These are phyloP conservation scores for Oreochromis tanganicae DNA, from an alignment of 2,113 vertebrate species.

Conservation along the genomic window DNA sequence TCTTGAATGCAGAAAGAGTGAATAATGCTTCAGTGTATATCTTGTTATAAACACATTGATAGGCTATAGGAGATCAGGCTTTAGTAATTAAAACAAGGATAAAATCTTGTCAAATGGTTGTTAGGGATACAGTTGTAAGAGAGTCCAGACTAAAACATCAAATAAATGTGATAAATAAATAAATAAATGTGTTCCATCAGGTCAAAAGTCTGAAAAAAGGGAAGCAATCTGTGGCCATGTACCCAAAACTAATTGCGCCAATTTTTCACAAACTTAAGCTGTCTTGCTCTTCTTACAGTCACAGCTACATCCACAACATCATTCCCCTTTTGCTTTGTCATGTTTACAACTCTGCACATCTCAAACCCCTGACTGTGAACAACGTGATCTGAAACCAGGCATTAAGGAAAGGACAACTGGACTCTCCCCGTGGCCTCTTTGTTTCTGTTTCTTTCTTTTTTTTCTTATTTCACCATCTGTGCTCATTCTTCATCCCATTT, in stretches of 20 bases:
- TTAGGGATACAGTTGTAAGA: background rate
- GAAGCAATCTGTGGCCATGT: background rate
- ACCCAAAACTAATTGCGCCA: background rate
- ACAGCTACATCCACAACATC: background rate
- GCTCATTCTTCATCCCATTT: background rate
- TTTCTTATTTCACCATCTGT: background rate
- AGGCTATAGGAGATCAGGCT: fast-evolving
- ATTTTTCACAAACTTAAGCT: background rate
- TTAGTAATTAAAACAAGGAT: background rate
- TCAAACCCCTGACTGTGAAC: background rate
- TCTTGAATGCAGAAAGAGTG: background rate
- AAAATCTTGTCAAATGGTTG: background rate
- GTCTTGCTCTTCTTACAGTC: background rate
- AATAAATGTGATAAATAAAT: background rate
- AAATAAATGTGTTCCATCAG: background rate
- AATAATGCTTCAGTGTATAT: background rate
- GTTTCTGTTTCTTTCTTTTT: background rate
- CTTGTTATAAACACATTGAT: background rate
- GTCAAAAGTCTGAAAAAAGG: background rate
- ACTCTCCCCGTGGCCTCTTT: background rate
- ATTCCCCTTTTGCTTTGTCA: background rate
- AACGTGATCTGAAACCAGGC: background rate
- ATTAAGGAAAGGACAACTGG: background rate
- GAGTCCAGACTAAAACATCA: background rate
- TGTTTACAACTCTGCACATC: background rate